Evolutionary conservation across 2,797 vertebrate genomes (phyloP).

Genomic region (Loris lydekkerianus): DNA sequence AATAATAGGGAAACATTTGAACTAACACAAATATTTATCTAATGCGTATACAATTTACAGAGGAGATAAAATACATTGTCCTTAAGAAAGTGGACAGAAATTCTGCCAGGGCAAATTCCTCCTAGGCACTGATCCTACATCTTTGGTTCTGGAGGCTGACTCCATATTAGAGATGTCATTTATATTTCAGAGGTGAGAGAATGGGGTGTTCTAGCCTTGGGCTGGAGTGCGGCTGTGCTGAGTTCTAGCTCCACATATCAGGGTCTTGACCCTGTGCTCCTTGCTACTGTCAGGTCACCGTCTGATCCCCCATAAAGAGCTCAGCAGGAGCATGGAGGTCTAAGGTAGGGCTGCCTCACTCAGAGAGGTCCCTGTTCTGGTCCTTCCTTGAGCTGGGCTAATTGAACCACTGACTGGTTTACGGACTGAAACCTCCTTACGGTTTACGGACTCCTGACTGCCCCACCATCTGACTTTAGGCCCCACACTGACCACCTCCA

Average conservation of each 20-base stretch:
- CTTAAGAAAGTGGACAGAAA: constrained; percentile 52
- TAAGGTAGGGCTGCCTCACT: neutral
- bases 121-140: neutral
- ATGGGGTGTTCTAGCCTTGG: neutral
- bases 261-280: neutral
- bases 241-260: neutral
- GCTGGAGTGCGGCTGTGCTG: neutral
- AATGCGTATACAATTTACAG: neutral
- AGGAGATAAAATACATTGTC: constrained; percentile 71
- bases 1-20: neutral
- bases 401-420: neutral
- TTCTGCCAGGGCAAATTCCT: constrained; percentile 66
- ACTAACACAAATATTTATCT: neutral
- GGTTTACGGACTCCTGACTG: neutral
- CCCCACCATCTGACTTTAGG: neutral
- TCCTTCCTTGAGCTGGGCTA: neutral
- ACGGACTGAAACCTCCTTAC: neutral
- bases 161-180: neutral
- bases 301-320: neutral
- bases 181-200: neutral
- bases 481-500: neutral
- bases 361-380: neutral
- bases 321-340: neutral
- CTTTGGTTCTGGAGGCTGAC: neutral
- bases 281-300: neutral